Conservation (phyloP, 2,888 invertebrate species). For the Polydrusus pterygomalis region DNA sequence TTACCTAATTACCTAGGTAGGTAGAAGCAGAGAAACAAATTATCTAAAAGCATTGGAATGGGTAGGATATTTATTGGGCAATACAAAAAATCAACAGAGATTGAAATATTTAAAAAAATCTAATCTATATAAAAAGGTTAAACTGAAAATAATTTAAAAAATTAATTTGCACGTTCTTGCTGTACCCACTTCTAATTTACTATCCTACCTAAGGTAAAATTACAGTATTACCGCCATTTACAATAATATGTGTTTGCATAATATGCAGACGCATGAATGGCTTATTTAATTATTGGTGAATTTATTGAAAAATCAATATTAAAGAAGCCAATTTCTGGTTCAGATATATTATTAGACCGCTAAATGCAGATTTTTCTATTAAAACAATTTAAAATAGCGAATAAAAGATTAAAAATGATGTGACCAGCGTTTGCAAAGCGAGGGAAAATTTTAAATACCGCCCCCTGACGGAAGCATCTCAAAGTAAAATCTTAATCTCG, state of each 20-base stretch:
- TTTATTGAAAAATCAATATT: not conserved
- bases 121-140: too few relatives aligned
- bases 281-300: not conserved
- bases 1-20: too few relatives aligned
- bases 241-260: too few relatives aligned
- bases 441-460: constrained; percentile 62
- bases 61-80: too few relatives aligned
- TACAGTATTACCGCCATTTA: constrained; percentile 30
- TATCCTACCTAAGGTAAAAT: not conserved
- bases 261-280: constrained; percentile 33
- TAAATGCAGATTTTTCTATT: not conserved
- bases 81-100: too few relatives aligned
- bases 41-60: too few relatives aligned
- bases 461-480: constrained; percentile 67
- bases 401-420: not conserved
- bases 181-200: not conserved
- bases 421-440: constrained; percentile 35
- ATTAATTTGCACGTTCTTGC: too few relatives aligned
- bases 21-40: too few relatives aligned
- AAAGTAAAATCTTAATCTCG: constrained; percentile 65
- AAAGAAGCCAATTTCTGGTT: not conserved
- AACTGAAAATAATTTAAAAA: too few relatives aligned
- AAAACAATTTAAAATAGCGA: not conserved
- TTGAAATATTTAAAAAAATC: too few relatives aligned
- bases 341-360: not conserved